Base-by-base conservation (phyloP, 1,140 invertebrate species). In the Rhopalosiphum padi region DNA sequence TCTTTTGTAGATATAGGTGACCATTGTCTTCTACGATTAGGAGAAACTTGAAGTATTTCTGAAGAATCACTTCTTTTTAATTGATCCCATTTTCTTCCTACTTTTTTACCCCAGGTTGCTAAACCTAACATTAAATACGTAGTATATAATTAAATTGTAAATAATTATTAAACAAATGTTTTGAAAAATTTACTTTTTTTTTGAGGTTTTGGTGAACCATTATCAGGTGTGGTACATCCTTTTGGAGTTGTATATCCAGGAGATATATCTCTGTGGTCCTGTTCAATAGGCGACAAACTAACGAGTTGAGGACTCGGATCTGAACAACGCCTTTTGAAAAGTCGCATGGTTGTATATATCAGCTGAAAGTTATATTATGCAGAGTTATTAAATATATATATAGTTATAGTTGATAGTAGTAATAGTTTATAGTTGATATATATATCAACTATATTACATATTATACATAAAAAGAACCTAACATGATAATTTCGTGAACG, bases 21-120 rank as follows among this genome's bases (percentile, higher is more conserved):
- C 96, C 95, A 96, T 55, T 95, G 94, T 37, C 95, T 95, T 53
- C 95, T 95, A 93, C 95, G 95, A 55, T 95, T 95, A 15, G 95
- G 94, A 1, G 95, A 95, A 23, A 95, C 95, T 21, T 95, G 95
- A 30, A 96, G 95, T 37, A 96, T 93, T 94, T 97, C 96, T 0
- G 95, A 96, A 46, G 96, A 96, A 83, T 97, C 96, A 48, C 96
- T 96, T 89, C 96, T 95, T 94, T 96, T 96, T 60, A 97, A 94
- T 94, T 96, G 96, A 77, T 97, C 96, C 96, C 96, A 97, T 94
- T 96, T 96, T 93, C 95, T 95, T n/a, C 96, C 96, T 60, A 97
- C 96, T 95, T 96, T 96, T 94, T 96, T 96, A 60, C 96, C 96
- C 97, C 96, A 97, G n/a, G 96, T 96, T 15, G 96, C 96, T 89